Evolutionary conservation across 2,888 invertebrate genomes (phyloP).

Genomic region (Xanthia togata): DNA sequence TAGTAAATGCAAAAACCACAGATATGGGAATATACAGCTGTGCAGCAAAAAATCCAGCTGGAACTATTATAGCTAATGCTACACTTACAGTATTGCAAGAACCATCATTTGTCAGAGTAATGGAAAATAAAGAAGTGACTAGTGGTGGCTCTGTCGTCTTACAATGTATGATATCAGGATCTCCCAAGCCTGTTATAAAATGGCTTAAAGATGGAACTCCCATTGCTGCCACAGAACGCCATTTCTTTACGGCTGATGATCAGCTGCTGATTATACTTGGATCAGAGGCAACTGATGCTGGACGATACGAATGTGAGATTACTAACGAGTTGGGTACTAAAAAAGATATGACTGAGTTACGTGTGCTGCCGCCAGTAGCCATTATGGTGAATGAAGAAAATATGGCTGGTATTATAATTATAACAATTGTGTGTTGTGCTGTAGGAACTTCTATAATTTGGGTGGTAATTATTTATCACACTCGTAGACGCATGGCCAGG

Average conservation of each 20-base stretch:
- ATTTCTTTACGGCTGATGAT: slow-evolving; percentile 96
- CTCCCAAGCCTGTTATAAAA: slow-evolving; percentile 94
- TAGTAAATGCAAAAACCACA: slow-evolving; percentile 96
- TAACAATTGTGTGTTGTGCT: slow-evolving; percentile 97
- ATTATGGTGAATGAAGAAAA: slow-evolving; percentile 93
- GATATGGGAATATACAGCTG: slow-evolving; percentile 98
- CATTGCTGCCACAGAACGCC: slow-evolving; percentile 93
- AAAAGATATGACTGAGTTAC: slow-evolving; percentile 93
- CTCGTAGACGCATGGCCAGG: slow-evolving; percentile 92
- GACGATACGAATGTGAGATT: slow-evolving; percentile 97
- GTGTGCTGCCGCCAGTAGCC: slow-evolving; percentile 91
- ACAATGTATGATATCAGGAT: slow-evolving; percentile 96
- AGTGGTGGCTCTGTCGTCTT: slow-evolving; percentile 96
- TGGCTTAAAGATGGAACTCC: slow-evolving; percentile 96
- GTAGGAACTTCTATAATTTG: slow-evolving; percentile 97
- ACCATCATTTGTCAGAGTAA: slow-evolving; percentile 96
- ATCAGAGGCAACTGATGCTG: slow-evolving; percentile 94
- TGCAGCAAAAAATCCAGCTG: slow-evolving; percentile 97
- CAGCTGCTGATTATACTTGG: slow-evolving; percentile 97
- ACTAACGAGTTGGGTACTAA: slow-evolving; percentile 95
- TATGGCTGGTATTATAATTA: slow-evolving; percentile 96
- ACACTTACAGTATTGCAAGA: slow-evolving; percentile 96
- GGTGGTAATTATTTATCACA: slow-evolving; percentile 97
- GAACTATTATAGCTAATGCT: slow-evolving; percentile 96
- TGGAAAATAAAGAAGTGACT: slow-evolving; percentile 95